Conservation (phyloP, 2,888 invertebrate genomes). For the Galerucella calmariensis region DNA sequence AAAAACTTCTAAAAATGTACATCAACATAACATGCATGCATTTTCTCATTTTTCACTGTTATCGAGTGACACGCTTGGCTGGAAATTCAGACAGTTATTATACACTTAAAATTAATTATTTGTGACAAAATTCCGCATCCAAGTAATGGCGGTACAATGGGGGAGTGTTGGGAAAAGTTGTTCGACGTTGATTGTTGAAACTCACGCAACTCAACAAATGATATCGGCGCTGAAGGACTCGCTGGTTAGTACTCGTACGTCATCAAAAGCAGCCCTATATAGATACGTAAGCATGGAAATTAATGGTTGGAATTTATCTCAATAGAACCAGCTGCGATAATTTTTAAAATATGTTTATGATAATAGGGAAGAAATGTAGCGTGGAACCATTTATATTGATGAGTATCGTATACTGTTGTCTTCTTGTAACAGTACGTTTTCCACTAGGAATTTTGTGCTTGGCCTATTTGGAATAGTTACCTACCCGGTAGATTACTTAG, state of each 20-base stretch:
- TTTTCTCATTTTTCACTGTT: conserved; percentile 41
- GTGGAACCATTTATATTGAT: not conserved
- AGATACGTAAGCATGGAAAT: conserved; percentile 50
- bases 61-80: conserved; percentile 44
- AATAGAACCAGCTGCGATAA: conserved; percentile 21
- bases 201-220: conserved; percentile 56
- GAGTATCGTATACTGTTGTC: not conserved
- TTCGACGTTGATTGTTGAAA: conserved; percentile 49
- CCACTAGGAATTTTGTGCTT: too few relatives aligned
- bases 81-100: conserved; percentile 46
- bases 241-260: conserved; percentile 52
- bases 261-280: conserved; percentile 50
- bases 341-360: conserved; percentile 27
- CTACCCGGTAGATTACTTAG: too few relatives aligned
- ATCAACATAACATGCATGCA: conserved; percentile 24
- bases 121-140: conserved; percentile 49
- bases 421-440: too few relatives aligned
- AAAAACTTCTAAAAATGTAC: conserved; percentile 9
- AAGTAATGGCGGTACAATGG: conserved; percentile 40
- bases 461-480: too few relatives aligned
- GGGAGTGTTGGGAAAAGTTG: conserved; percentile 43
- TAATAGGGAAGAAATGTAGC: not conserved
- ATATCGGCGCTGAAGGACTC: conserved; percentile 54
- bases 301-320: conserved; percentile 45
- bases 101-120: conserved; percentile 52